phyloP scores from a whole-genome alignment of 2,797 vertebrate species.

The Coracias cyanogaster region DNA sequence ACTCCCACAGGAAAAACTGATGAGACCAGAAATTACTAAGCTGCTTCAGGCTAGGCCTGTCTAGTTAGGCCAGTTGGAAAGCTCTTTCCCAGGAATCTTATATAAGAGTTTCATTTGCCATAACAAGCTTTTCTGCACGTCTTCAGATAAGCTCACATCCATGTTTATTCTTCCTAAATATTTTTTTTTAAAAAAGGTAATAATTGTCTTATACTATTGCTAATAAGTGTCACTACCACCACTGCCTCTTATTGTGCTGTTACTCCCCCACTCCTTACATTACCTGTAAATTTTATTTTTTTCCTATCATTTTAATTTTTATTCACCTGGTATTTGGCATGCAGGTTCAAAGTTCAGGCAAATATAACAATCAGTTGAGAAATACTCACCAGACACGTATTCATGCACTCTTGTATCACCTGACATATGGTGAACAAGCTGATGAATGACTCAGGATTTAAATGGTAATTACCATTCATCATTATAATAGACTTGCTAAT shows the following conservation, averaged over 20 bases:
- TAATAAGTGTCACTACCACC: constrained; percentile 16
- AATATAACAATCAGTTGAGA: constrained; percentile 76
- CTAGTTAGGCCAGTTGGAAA: neutral
- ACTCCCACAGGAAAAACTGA: neutral
- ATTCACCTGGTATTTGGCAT: constrained; percentile 45
- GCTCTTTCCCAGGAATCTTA: neutral
- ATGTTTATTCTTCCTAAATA: neutral
- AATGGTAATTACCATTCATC: constrained; percentile 85
- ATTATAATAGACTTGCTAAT: constrained; percentile 85
- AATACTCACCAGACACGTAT: constrained; percentile 77
- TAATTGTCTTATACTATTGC: neutral
- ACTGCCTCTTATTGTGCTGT: neutral
- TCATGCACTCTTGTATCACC: constrained; percentile 77
- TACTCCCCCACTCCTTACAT: neutral
- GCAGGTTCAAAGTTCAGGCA: constrained; percentile 73
- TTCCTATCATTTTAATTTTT: constrained; percentile 57
- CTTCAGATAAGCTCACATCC: constrained; percentile 23
- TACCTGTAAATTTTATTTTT: constrained; percentile 38
- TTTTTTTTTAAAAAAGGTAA: neutral
- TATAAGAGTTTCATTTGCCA: constrained; percentile 9
- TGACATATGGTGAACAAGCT: constrained; percentile 79
- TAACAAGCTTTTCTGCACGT: neutral
- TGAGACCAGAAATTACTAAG: neutral
- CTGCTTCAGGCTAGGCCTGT: neutral
- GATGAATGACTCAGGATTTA: constrained; percentile 83